A percentile compares a stretch with the other conserved stretches of the same genome.
phyloP scores from a whole-genome alignment of 1,140 invertebrate species.

The Meloidogyne chitwoodi region DNA sequence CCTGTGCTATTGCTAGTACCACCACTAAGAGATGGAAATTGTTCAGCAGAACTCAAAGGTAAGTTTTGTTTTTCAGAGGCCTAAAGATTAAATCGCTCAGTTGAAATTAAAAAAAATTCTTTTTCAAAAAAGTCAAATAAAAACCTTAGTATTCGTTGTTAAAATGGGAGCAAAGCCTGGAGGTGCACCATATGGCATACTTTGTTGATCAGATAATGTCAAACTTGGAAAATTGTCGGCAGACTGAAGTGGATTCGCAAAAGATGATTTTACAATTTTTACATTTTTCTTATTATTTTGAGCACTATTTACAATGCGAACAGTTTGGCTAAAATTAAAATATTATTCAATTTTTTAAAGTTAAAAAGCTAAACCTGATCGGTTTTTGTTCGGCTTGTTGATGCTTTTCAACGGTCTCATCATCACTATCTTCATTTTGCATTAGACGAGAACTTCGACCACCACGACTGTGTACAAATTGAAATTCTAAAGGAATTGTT shows the following conservation, averaged over 20 bases:
- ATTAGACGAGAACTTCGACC: background rate
- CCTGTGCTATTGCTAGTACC: background rate
- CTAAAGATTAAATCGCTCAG: constrained; percentile 21
- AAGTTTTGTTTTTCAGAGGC: background rate
- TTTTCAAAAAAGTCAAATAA: background rate
- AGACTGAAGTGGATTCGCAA: constrained; percentile 4
- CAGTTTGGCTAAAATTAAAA: background rate
- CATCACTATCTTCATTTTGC: constrained; percentile 16
- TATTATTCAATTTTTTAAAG: background rate
- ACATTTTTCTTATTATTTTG: constrained; percentile 20
- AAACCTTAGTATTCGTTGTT: background rate
- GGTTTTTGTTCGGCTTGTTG: constrained; percentile 1
- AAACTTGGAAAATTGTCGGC: constrained; percentile 23
- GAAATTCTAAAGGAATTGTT: constrained; percentile 38
- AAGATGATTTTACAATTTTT: constrained; percentile 18
- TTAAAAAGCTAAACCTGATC: background rate
- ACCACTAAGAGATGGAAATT: constrained; percentile 24
- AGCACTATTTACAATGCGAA: constrained; percentile 36
- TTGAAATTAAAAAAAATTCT: background rate
- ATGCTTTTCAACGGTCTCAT: background rate
- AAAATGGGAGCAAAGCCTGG: constrained; percentile 4
- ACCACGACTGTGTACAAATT: constrained; percentile 22
- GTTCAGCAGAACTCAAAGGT: constrained; percentile 23
- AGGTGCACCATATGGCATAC: constrained; percentile 24
- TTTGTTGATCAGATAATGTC: background rate